Evolutionary conservation across 2,113 vertebrate genomes (phyloP).

Genomic region (Corythaixoides concolor): DNA sequence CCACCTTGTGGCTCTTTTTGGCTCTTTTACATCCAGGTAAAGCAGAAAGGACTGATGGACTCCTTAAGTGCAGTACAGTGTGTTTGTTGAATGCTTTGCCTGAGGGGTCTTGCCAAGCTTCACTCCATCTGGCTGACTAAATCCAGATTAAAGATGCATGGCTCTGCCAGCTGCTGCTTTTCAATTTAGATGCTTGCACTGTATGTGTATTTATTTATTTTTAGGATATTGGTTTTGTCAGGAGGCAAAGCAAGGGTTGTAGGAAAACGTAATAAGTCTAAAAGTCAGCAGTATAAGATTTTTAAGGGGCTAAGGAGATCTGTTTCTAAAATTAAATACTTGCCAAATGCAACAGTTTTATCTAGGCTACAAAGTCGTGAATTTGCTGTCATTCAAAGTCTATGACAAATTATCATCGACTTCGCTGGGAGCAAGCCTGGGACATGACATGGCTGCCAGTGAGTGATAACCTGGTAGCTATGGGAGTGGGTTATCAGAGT

Average conservation of each 20-base stretch:
- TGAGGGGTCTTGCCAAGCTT: neutral
- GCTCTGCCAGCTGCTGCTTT: neutral
- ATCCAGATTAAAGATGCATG: conserved; percentile 38
- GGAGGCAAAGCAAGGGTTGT: neutral
- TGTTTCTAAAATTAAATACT: neutral
- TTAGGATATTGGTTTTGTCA: conserved; percentile 48
- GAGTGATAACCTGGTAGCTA: accelerated
- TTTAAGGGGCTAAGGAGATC: neutral
- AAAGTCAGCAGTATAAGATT: neutral
- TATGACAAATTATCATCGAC: neutral
- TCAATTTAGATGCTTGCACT: neutral
- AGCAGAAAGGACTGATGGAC: neutral
- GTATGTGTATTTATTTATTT: conserved; percentile 38
- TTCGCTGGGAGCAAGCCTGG: neutral
- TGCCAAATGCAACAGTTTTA: neutral
- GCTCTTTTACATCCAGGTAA: neutral
- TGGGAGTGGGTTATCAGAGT: neutral
- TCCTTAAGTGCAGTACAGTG: neutral
- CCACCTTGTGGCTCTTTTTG: neutral
- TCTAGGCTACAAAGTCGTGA: neutral
- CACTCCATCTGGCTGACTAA: neutral
- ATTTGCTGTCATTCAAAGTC: neutral
- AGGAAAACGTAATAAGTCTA: neutral
- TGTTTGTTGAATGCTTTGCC: neutral
- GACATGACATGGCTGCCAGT: neutral